Evolutionary conservation across 2,888 invertebrate genomes (phyloP).

Genomic region (Fissipunctia ypsillon): DNA sequence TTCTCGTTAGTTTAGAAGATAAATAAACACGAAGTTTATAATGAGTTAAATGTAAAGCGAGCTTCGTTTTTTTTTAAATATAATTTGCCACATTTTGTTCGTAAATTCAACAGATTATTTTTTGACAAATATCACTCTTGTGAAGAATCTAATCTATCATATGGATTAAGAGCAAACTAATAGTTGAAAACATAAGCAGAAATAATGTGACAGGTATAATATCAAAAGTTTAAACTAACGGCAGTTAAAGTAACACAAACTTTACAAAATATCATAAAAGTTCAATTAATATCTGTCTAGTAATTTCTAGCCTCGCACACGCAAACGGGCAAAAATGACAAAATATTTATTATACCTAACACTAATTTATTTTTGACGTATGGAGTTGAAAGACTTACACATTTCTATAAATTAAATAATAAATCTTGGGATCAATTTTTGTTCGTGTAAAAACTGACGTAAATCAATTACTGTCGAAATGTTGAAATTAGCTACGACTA

Average conservation of each 20-base stretch:
- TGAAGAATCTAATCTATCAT: neutral
- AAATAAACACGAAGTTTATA: slow-evolving; percentile 5
- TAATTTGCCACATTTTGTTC: neutral
- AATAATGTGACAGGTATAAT: slow-evolving; percentile 31
- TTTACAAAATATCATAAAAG: slow-evolving; percentile 43
- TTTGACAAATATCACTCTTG: neutral
- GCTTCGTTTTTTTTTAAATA: neutral
- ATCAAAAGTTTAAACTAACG: slow-evolving; percentile 35
- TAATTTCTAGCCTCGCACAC: slow-evolving; percentile 34
- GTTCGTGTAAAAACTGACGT: slow-evolving; percentile 22
- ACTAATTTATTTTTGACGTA: slow-evolving; percentile 45
- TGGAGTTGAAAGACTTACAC: slow-evolving; percentile 42
- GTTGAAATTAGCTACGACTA: slow-evolving; percentile 1
- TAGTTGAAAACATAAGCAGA: neutral
- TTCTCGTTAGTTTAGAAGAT: slow-evolving; percentile 7
- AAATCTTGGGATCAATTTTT: slow-evolving; percentile 46
- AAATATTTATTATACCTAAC: slow-evolving; percentile 33
- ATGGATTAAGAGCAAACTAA: neutral
- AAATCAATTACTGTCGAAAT: slow-evolving; percentile 46
- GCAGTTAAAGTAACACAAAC: slow-evolving; percentile 28
- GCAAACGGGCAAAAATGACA: slow-evolving; percentile 34
- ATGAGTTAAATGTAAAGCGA: neutral
- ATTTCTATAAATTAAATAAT: slow-evolving; percentile 50
- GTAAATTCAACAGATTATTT: neutral
- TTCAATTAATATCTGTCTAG: slow-evolving; percentile 44